Base-by-base conservation (phyloP, 37 sponge, comb jelly and placozoan genomes). In the Eunapius fragilis region DNA sequence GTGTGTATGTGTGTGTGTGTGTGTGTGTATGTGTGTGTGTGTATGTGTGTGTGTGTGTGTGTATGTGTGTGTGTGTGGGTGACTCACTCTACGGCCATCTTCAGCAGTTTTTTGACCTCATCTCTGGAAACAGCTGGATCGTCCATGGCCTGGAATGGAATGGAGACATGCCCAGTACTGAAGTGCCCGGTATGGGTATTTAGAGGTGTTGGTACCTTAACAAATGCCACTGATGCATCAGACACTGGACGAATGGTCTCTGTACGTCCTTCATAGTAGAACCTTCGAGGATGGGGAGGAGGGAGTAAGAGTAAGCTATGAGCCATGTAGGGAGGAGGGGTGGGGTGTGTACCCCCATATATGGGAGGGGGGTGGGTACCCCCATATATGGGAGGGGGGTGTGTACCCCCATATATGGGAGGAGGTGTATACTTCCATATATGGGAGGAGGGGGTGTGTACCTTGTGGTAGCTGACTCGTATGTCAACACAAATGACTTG, bases 191-290 rank as follows among this genome's bases (percentile, higher is more conserved):
- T 19, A 24, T 27, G 34, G 0, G 2, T 26, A 28, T 7, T 14
- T 33, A 76, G 13, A 76, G 26, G 27, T 68, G 48, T 36, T 41
- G 31, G 25, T 11, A 87, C 76, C 81, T 84, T 86, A 27, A 83
- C 84, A 76, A 91, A 95, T 19, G 81, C 32, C 33, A 78, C 58
- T 4, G 95, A 95, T 38, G 80, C 31, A 24, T 84, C 85, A 25
- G 95, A 89, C 33, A 91, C 90, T 24, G 95, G 95, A 38, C 95
- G 95, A 77, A 95, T 95, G 76, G 95, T 95, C 87, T 95, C 95
- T 33, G 95, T 95, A 7, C 95, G 84, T 12, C 95, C 95, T 22
- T 91, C 31, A 79, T 91, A 91, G 74, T 87, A 95, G 81, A 95
- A 77, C 37, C 95, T 89, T 7, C 33, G 70, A 10, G n/a, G 31